These are phyloP conservation scores for Drosophila nebulosa DNA, from an alignment of 1,140 invertebrate species.

Conservation along the genomic window DNA sequence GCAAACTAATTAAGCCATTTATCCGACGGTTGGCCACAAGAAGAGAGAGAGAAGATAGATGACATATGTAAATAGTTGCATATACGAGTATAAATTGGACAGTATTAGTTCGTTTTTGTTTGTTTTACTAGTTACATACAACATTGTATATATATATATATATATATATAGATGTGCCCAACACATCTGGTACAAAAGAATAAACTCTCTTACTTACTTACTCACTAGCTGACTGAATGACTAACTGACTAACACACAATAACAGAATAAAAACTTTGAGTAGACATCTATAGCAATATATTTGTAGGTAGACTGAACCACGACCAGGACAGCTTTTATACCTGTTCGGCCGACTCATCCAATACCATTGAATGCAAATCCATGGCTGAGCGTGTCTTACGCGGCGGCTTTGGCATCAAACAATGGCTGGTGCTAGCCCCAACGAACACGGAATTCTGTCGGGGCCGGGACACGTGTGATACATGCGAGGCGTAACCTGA, in stretches of 20 bases:
- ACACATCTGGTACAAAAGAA: background rate
- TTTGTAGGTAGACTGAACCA: background rate
- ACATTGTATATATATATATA: background rate
- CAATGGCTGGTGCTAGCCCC: conserved; percentile 85
- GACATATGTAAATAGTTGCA: conserved; percentile 16
- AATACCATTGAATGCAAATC: conserved; percentile 89
- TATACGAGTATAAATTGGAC: conserved; percentile 33
- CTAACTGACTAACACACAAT: background rate
- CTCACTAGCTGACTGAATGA: background rate
- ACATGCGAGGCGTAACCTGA: conserved; percentile 66
- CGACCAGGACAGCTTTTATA: conserved; percentile 28
- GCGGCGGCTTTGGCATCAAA: conserved; percentile 84
- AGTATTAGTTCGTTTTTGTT: conserved; percentile 22
- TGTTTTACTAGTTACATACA: background rate
- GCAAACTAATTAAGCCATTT: conserved; percentile 1
- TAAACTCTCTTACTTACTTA: background rate
- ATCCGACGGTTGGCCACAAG: background rate
- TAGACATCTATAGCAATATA: background rate
- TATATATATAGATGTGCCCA: background rate
- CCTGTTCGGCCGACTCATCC: conserved; percentile 81
- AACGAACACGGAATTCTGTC: conserved; percentile 93
- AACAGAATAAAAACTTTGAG: background rate
- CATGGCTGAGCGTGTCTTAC: conserved; percentile 90
- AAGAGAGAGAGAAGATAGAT: background rate
- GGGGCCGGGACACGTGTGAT: conserved; percentile 79